Base-by-base conservation (phyloP, 2,888 invertebrate species). In the Scelioninae gen. 1 region DNA sequence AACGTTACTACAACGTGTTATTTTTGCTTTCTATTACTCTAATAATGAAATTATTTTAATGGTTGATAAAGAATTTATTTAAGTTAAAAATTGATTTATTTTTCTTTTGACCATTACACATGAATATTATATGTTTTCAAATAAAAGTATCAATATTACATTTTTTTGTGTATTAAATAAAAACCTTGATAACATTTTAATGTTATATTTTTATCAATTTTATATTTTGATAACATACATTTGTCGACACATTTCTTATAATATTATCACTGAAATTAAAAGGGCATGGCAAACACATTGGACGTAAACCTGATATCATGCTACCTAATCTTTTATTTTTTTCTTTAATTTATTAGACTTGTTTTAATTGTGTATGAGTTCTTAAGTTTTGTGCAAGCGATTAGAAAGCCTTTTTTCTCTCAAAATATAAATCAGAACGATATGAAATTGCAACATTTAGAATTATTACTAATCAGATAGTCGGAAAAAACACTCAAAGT, bases 241-340 rank as follows among this genome's bases (percentile, higher is more conserved):
- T 72, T 49, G 49, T 49, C 38, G 60, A 49, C 60, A 51, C 38
- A 40, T 60, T 60, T 40, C 31, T 51, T 53, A 53, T 31, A 23
- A 29, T 8, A 62, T 62, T 72, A 72, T 72, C 72, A 29, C 38
- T 71, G 32, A 60, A 71, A 71, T 71, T 56, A 72, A 72, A 72
- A 62, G 72, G 62, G 72, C 62, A 40, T 38, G 62, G 53, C 72
- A 40, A 62, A 72, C 53, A 49, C 38, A 29, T 71, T 29, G 34
- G 56, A 60, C 60, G 13, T 13, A 60, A 62, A 72, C 40, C 15
- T 23, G 56, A 47, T 69, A 69, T 69, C 56, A 16, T 10, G 55
- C 53, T 0, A 56, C 45, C 29, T 58, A 69, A 58, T 58, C 47
- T 69, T 45, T 47, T 47, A 69, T 60, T 49, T 13, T n/a, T 58